These are phyloP conservation scores for Trisateles emortualis DNA, from an alignment of 2,888 invertebrate genomes.

Conservation along the genomic window DNA sequence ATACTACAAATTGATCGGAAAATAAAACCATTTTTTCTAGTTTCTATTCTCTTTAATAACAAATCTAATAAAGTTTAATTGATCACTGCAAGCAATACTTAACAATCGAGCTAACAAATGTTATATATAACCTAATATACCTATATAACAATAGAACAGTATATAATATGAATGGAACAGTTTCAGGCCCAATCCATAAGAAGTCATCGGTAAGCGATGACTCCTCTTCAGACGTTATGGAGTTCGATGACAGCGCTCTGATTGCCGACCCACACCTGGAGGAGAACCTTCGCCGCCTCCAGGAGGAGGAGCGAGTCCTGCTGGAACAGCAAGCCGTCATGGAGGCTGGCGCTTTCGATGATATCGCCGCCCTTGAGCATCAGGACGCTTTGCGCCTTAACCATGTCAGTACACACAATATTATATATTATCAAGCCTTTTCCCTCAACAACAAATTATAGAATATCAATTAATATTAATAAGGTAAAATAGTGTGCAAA, in stretches of 20 bases:
- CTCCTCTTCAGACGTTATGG: constrained; percentile 96
- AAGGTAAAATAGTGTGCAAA: too few relatives aligned
- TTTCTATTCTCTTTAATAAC: too few relatives aligned
- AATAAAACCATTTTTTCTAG: too few relatives aligned
- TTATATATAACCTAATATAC: too few relatives aligned
- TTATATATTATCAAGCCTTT: too few relatives aligned
- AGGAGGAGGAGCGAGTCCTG: constrained; percentile 91
- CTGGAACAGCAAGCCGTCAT: constrained; percentile 92
- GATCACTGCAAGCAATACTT: too few relatives aligned
- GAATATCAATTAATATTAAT: too few relatives aligned
- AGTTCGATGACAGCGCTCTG: constrained; percentile 95
- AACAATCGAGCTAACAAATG: too few relatives aligned
- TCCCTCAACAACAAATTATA: too few relatives aligned
- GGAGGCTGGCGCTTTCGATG: constrained; percentile 80
- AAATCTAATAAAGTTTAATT: too few relatives aligned
- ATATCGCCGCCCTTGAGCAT: constrained; percentile 73
- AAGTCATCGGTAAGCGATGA: constrained; percentile 94
- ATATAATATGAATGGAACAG: constrained; percentile 48
- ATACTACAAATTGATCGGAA: too few relatives aligned
- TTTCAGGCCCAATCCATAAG: constrained; percentile 95
- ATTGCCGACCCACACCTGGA: constrained; percentile 83
- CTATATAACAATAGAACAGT: background rate
- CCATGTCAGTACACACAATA: constrained; percentile 57
- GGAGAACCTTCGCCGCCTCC: constrained; percentile 76
- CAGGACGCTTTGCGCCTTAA: constrained; percentile 76